Percentiles rank a stretch among this genome's conserved stretches.
Evolutionary conservation across 2,888 invertebrate species (phyloP).

Genomic region (Ferrisia virgata): DNA sequence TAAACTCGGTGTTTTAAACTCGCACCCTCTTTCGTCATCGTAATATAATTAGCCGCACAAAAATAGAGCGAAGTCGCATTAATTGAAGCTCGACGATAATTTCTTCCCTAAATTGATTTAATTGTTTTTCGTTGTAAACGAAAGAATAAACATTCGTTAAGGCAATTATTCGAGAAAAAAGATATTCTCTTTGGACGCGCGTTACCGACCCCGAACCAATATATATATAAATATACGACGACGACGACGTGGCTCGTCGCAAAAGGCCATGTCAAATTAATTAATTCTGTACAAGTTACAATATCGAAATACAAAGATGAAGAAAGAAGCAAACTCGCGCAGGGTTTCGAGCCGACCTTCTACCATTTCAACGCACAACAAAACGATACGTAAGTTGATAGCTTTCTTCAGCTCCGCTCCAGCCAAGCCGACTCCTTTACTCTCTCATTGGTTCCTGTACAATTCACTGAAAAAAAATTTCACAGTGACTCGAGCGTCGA

Average conservation of each 20-base stretch:
- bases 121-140: constrained; percentile 32
- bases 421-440: not conserved
- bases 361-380: not conserved
- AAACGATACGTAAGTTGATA: too few species aligned
- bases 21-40: not conserved
- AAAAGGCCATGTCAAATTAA: constrained; percentile 14
- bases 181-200: not conserved
- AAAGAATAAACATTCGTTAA: constrained; percentile 31
- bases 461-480: too few species aligned
- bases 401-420: not conserved
- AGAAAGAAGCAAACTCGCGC: not conserved
- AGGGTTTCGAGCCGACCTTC: not conserved
- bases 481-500: too few species aligned
- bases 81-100: constrained; percentile 30
- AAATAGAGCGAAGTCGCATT: constrained; percentile 16
- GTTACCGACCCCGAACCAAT: not conserved
- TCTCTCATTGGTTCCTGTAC: too few species aligned
- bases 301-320: not conserved
- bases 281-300: not conserved
- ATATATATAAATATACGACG: too few species aligned
- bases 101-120: constrained; percentile 26
- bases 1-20: not conserved
- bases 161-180: constrained; percentile 21
- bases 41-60: constrained; percentile 13
- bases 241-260: not conserved